Evolutionary conservation across 2,797 vertebrate genomes (phyloP).

Genomic region (Sebastes wilsoni): DNA sequence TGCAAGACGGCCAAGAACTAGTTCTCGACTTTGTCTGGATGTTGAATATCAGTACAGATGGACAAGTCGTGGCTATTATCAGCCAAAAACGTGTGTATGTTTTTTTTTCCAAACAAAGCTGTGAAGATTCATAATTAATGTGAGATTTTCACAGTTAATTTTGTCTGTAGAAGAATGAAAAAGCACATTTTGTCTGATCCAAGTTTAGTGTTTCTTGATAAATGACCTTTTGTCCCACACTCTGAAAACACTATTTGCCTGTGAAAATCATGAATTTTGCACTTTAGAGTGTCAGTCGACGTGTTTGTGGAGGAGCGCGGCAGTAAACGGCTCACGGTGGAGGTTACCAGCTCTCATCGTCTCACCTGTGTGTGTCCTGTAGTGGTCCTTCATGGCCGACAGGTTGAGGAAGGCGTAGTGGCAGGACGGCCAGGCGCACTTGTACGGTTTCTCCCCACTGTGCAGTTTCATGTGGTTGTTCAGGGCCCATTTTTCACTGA

Average conservation of each 20-base stretch:
- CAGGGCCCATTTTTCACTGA: constrained; percentile 98
- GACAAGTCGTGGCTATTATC: constrained; percentile 63
- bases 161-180: constrained; percentile 58
- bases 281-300: constrained; percentile 25
- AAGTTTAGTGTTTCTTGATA: constrained; percentile 52
- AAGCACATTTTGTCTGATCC: constrained; percentile 59
- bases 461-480: constrained; percentile 99
- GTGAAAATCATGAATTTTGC: constrained; percentile 28
- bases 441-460: constrained; percentile 96
- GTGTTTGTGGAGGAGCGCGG: constrained; percentile 26
- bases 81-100: constrained; percentile 68
- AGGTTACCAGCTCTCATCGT: constrained; percentile 5
- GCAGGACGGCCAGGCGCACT: constrained; percentile 95
- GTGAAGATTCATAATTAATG: constrained; percentile 76
- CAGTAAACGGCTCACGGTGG: background rate
- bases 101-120: constrained; percentile 73
- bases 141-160: constrained; percentile 78
- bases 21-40: constrained; percentile 64
- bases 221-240: constrained; percentile 62
- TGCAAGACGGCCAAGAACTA: constrained; percentile 57
- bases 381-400: constrained; percentile 98
- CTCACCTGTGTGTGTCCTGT: constrained; percentile 97
- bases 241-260: constrained; percentile 30
- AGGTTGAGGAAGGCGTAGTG: constrained; percentile 97
- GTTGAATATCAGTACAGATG: constrained; percentile 73